Evolutionary conservation across 2,113 vertebrate genomes (phyloP), one percentile per base, ranked within the genome.

Genomic region (Solenodon paradoxus): DNA sequence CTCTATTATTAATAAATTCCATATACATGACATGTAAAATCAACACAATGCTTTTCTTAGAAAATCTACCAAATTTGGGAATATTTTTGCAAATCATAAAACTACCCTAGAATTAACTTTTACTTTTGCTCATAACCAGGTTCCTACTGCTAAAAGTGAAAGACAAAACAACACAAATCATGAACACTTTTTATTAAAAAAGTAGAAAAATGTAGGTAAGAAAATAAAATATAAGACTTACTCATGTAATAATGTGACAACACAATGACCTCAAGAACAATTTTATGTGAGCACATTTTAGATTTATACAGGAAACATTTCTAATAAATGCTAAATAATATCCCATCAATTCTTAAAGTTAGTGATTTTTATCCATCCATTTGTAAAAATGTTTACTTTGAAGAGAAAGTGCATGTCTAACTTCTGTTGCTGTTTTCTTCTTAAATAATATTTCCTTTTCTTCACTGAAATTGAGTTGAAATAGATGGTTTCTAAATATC

Each of bases 61-160:
- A 96, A 96, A 75, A 59, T 92, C 32, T 74, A 9, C 72, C 11
- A 92, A 38, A 79, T 69, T 38, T 1, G 19, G 5, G 3, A 93
- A 16, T 63, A 57, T 64, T 93, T 95, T 90, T 94, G 0, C 0
- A 28, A 95, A 47, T 0, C 42, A 40, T 71, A 28, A 92, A 88
- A 8, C 1, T 35, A 51, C 79, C 89, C 9, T 59, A 26, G 16
- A 11, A 42, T 61, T 61, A 49, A 40, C 19, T 32, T 77, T 35
- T 24, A 3, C 22, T 61, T 94, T 80, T 92, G 26, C 2, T 53
- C 63, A 26, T 86, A 16, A 9, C 77, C 35, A 90, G 57, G 13
- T 9, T 55, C 0, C 24, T 64, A 66, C 28, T 0, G 78, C 45
- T 35, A 19, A 89, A 61, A 61, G 75, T 47, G 35, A 55, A 74